These are phyloP conservation scores for Ophthalmolycus amberensis DNA, from an alignment of 2,113 vertebrate genomes.

Conservation along the genomic window DNA sequence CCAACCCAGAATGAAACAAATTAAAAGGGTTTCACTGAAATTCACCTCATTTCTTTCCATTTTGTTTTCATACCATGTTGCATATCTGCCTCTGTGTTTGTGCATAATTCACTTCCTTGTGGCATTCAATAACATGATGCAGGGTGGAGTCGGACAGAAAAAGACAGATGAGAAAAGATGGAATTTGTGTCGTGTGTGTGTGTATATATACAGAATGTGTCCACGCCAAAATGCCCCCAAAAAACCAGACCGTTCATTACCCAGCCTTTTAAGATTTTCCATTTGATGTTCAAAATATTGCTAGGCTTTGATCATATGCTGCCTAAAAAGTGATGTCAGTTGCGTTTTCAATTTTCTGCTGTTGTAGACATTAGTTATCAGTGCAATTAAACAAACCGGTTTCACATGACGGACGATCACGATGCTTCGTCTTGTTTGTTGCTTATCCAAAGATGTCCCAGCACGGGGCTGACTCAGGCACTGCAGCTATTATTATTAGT, in stretches of 20 bases:
- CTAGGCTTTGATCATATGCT: slow-evolving; percentile 53
- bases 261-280: slow-evolving; percentile 51
- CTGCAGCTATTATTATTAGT: slow-evolving; percentile 8
- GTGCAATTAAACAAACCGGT: slow-evolving; percentile 27
- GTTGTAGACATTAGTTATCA: slow-evolving; percentile 41
- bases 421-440: slow-evolving; percentile 29
- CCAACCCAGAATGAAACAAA: slow-evolving; percentile 74
- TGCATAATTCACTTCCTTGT: slow-evolving; percentile 51
- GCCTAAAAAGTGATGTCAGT: slow-evolving; percentile 38
- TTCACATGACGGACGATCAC: not conserved
- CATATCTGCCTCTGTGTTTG: slow-evolving; percentile 46
- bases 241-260: slow-evolving; percentile 49
- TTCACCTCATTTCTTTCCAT: slow-evolving; percentile 51
- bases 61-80: slow-evolving; percentile 46
- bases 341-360: slow-evolving; percentile 27
- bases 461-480: not conserved
- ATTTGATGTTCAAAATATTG: slow-evolving; percentile 65
- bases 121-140: slow-evolving; percentile 50
- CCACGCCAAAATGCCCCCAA: slow-evolving; percentile 30
- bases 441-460: slow-evolving; percentile 2
- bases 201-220: slow-evolving; percentile 28
- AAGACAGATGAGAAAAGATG: too few relatives aligned
- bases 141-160: not conserved
- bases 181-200: too few relatives aligned
- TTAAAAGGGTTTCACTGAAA: slow-evolving; percentile 72